Conservation (phyloP, 2,113 vertebrate genomes). For the Periophthalmodon schlosseri region DNA sequence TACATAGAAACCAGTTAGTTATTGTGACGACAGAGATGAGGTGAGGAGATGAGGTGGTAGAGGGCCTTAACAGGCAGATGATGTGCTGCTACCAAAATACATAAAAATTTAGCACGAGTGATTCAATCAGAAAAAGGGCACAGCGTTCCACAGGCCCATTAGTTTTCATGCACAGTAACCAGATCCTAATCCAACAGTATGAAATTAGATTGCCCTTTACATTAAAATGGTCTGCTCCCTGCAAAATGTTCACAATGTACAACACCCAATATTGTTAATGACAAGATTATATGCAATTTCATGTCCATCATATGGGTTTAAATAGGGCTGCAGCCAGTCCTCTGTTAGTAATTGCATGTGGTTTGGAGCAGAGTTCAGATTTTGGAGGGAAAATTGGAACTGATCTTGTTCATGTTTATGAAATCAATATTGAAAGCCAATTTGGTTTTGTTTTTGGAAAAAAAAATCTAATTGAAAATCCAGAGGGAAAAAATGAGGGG, state of each 20-base stretch:
- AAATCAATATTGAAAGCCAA: no score
- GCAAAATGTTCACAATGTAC: neutral
- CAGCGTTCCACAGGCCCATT: neutral
- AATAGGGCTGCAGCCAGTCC: neutral
- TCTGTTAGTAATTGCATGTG: no score
- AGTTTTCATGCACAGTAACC: neutral
- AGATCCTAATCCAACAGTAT: neutral
- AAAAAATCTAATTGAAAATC: no score
- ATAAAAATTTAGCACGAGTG: neutral
- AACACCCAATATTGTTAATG: constrained; percentile 29
- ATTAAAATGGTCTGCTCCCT: neutral
- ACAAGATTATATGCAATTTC: neutral
- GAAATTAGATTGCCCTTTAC: neutral
- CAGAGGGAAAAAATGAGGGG: no score
- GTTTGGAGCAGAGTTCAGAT: no score
- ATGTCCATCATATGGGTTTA: neutral
- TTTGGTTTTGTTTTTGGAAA: no score
- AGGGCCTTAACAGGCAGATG: neutral
- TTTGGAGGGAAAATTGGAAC: no score
- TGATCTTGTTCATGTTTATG: no score
- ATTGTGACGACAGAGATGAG: neutral
- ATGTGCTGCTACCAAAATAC: neutral
- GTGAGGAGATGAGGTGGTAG: neutral
- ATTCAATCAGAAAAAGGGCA: neutral
- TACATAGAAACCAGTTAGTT: neutral